These are phyloP conservation scores for Drosophila lacicola DNA, from an alignment of 2,888 invertebrate species.

Conservation along the genomic window DNA sequence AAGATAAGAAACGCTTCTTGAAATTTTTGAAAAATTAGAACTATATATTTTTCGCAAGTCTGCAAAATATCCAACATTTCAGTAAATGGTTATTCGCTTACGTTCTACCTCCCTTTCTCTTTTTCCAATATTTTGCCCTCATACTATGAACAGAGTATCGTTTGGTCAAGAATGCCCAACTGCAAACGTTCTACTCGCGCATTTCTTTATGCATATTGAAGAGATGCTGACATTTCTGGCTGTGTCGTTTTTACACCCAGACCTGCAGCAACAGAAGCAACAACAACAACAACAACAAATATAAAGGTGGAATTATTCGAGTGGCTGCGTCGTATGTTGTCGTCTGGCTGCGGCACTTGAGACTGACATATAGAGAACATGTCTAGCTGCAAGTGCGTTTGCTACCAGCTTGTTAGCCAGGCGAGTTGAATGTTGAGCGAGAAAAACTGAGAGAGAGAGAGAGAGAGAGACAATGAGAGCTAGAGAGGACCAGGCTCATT, in stretches of 20 bases:
- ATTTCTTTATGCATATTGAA: constrained; percentile 45
- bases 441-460: neutral
- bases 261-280: constrained; percentile 3
- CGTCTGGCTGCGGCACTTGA: constrained; percentile 73
- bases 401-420: constrained; percentile 45
- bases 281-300: constrained; percentile 20
- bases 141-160: neutral
- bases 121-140: neutral
- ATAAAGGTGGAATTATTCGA: constrained; percentile 27
- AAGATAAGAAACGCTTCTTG: too few species aligned
- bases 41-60: too few species aligned
- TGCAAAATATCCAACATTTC: too few species aligned
- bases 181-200: neutral
- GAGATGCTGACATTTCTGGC: constrained; percentile 30
- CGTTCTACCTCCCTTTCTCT: too few species aligned
- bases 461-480: neutral
- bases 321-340: constrained; percentile 43
- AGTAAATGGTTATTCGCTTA: too few species aligned
- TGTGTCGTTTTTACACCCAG: constrained; percentile 24
- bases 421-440: neutral
- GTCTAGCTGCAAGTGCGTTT: constrained; percentile 68
- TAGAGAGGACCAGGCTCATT: constrained; percentile 36
- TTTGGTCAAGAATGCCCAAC: neutral
- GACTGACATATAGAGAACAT: constrained; percentile 77
- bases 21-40: too few species aligned